Percentiles rank a stretch among this genome's conserved stretches.
Conservation (phyloP, 2,113 vertebrate species). For the Poeciliopsis prolifica region DNA sequence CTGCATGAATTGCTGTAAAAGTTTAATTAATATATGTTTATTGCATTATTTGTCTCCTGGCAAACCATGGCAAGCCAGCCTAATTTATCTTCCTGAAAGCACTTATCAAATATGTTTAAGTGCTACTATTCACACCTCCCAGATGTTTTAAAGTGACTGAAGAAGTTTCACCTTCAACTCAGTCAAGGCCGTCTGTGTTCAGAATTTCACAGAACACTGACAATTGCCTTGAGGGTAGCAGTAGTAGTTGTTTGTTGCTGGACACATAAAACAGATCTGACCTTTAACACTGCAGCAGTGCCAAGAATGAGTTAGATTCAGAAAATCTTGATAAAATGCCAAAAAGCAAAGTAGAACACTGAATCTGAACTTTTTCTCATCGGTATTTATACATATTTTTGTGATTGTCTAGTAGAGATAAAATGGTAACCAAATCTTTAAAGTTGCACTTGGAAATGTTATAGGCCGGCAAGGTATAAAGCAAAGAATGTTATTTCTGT, state of each 20-base stretch:
- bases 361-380: constrained; percentile 21
- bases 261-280: constrained; percentile 37
- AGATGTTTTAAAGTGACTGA: constrained; percentile 49
- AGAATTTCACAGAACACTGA: constrained; percentile 32
- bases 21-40: constrained; percentile 13
- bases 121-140: constrained; percentile 18
- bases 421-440: constrained; percentile 19
- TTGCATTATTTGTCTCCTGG: neutral
- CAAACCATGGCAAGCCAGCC: neutral
- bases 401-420: constrained; percentile 13
- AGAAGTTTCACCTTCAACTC: constrained; percentile 50
- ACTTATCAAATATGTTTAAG: constrained; percentile 35
- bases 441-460: constrained; percentile 14
- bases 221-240: constrained; percentile 54
- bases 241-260: constrained; percentile 33
- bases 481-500: neutral
- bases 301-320: constrained; percentile 45
- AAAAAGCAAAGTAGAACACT: constrained; percentile 41
- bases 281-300: constrained; percentile 44
- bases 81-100: constrained; percentile 1
- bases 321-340: constrained; percentile 49
- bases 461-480: neutral
- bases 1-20: constrained; percentile 1
- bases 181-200: constrained; percentile 41
- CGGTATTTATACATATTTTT: constrained; percentile 26